Conservation (phyloP, 2,113 vertebrate species). For the Eulemur rufifrons region DNA sequence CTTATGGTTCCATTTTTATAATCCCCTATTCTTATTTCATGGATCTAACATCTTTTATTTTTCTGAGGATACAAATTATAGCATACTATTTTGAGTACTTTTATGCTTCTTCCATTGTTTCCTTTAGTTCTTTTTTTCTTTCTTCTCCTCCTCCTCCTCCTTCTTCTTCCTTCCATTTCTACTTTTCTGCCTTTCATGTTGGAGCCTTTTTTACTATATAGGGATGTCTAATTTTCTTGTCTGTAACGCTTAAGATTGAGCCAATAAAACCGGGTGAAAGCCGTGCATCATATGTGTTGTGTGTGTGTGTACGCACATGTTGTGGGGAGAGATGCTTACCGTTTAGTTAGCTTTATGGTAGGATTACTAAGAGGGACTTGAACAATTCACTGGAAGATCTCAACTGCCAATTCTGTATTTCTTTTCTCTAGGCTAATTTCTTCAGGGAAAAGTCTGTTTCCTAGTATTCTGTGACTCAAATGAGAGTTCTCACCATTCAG, state of each 20-base stretch:
- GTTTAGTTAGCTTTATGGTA: neutral
- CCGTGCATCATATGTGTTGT: neutral
- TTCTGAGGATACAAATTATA: neutral
- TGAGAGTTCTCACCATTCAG: neutral
- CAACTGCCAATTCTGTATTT: neutral
- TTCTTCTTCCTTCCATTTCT: no score
- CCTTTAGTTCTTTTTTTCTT: neutral
- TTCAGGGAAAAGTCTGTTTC: neutral
- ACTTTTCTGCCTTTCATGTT: neutral
- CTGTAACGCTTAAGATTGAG: neutral
- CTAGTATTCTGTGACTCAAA: neutral
- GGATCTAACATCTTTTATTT: neutral
- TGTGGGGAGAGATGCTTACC: neutral
- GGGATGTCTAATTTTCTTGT: neutral
- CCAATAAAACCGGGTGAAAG: neutral
- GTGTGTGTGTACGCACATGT: neutral
- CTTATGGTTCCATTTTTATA: neutral
- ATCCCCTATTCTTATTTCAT: neutral
- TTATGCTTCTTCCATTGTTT: neutral
- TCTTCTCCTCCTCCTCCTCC: no score
- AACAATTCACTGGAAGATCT: neutral
- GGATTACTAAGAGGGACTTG: neutral
- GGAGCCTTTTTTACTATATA: neutral
- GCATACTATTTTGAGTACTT: neutral
- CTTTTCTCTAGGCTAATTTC: neutral